A percentile compares a stretch with the other conserved stretches of the same genome.
phyloP scores from a whole-genome alignment of 92 coral and sea anemone species.

The Actinernus sp. region DNA sequence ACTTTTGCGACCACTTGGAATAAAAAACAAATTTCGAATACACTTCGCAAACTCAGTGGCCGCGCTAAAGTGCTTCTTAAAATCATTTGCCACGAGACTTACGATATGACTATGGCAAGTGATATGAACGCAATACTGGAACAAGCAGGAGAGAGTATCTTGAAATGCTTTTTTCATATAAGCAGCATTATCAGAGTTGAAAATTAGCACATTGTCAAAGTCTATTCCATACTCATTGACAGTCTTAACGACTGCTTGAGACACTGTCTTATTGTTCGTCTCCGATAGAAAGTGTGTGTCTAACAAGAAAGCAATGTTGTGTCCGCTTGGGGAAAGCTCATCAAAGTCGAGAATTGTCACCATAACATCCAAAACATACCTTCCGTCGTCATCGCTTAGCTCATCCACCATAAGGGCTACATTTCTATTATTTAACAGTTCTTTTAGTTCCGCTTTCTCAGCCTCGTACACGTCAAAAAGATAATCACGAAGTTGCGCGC shows the following conservation, averaged over 20 bases:
- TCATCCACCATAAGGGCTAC: constrained; percentile 59
- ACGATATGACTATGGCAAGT: constrained; percentile 77
- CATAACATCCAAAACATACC: constrained; percentile 19
- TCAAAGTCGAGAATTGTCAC: constrained; percentile 9
- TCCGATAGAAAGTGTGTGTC: constrained; percentile 5
- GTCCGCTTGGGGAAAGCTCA: constrained; percentile 7
- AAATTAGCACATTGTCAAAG: constrained; percentile 60
- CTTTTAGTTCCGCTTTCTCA: constrained; percentile 44
- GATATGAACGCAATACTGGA: constrained; percentile 50
- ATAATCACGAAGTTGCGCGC: constrained; percentile 64
- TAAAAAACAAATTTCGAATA: constrained; percentile 52
- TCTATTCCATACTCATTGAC: constrained; percentile 23
- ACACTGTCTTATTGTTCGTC: constrained; percentile 14
- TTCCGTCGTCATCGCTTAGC: constrained; percentile 64
- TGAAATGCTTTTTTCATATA: constrained; percentile 75
- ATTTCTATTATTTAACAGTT: constrained; percentile 14
- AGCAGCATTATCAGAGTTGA: constrained; percentile 69
- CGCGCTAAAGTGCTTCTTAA: constrained; percentile 55
- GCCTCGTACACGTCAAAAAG: constrained; percentile 49
- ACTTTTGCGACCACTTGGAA: constrained; percentile 68
- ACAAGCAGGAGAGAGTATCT: constrained; percentile 56
- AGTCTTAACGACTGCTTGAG: constrained; percentile 11
- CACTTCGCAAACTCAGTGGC: constrained; percentile 65
- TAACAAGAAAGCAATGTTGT: not conserved
- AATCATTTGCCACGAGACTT: constrained; percentile 66